Conservation (phyloP, 2,797 vertebrate genomes). For the Pangasius macronema region DNA sequence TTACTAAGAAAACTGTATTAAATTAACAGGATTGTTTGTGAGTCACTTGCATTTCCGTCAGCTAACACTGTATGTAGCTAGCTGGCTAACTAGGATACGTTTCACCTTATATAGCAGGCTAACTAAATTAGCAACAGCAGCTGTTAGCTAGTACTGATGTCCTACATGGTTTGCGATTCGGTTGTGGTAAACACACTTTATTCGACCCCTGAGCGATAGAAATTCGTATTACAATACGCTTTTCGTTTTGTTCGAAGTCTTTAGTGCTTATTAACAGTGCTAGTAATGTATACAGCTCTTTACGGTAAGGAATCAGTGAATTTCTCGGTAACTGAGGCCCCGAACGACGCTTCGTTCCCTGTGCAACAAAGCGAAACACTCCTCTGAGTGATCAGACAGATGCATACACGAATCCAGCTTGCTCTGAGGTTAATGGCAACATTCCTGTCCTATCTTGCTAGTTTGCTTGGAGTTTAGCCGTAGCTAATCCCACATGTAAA, state of each 20-base stretch:
- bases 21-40: background rate
- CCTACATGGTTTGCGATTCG: background rate
- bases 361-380: background rate
- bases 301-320: background rate
- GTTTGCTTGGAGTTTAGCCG: background rate
- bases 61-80: background rate
- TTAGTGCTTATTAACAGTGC: background rate
- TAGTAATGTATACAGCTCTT: background rate
- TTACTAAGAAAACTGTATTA: background rate
- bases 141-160: background rate
- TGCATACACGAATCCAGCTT: too few relatives aligned
- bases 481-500: background rate
- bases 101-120: constrained; percentile 16
- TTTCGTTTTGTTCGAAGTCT: background rate
- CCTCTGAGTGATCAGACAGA: background rate
- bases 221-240: background rate
- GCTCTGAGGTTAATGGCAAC: background rate
- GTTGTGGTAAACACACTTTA: background rate
- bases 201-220: background rate
- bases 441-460: background rate
- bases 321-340: background rate
- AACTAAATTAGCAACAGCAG: constrained; percentile 22
- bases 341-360: background rate
- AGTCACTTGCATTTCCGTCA: background rate
- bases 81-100: background rate